Evolutionary conservation across 2,797 vertebrate species (phyloP), one percentile per base, ranked within the genome.

Genomic region (Glossophaga mutica): DNA sequence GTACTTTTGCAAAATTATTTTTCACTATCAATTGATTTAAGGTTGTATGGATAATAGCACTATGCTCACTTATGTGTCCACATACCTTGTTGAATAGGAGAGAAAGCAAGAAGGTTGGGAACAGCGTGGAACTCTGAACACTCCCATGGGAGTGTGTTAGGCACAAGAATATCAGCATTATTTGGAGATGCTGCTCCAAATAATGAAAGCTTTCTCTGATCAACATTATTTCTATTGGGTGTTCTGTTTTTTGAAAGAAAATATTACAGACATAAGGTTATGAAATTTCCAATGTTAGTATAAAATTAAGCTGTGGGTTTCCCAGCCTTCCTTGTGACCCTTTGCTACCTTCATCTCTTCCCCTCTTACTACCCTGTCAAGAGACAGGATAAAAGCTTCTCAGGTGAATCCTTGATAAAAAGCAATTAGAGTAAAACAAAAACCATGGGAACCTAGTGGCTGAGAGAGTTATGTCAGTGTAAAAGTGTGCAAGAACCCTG

Each of bases 401-500:
- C 26, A 74, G 42, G 67, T 94, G 59, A 93, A 78, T 74, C 91
- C 62, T 78, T 97, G 16, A 90, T 91, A 68, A 74, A 94, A 94
- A 44, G 65, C 76, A 86, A 94, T 91, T 94, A 95, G 14, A 90
- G 39, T 59, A 5, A 57, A 96, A 79, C 70, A 83, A 94, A 86
- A 92, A 29, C 48, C 59, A 48, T 5, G 22, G 59, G 76, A 32
- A 84, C 29, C 26, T 39, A 29, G 37, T 12, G 11, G 37, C 68
- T 90, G 48, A 96, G 90, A 79, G 44, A 79, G 39, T 21, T 32
- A 34, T 68, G 46, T 87, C 37, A 34, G 67, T 32, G 14, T 0
- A 44, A n/a, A 55, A 26, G 37, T 32, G 24, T 67, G 77, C 48
- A 68, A 82, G 68, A 48, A 85, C 26, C 9, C 16, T 46, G 26